Base-by-base conservation (phyloP, 1,140 invertebrate species). In the Drosophila yakuba region DNA sequence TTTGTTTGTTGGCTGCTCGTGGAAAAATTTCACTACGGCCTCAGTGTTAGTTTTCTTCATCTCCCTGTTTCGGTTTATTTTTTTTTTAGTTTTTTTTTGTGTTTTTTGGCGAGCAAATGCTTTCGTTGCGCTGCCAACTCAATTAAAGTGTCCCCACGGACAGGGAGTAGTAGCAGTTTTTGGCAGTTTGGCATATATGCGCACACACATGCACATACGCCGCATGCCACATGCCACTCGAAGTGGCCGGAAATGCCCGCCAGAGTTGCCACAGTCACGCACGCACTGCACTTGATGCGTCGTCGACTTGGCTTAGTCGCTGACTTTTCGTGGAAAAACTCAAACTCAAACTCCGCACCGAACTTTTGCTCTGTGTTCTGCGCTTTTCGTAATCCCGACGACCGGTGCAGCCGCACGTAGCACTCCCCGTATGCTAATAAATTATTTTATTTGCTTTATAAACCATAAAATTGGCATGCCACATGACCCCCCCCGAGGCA, bases 361-460 rank as follows among this genome's bases (percentile, higher is more conserved):
- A 14, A 4, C 2, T 39, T 39, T 4, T 39, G 38, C 4, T 39
- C n/a, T 10, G 41, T 15, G 32, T 14, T 39, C 4, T 14, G n/a
- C n/a, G 32, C 32, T 32, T 2, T 3, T 32, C 35, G 23, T 72
- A 78, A 78, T 71, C 74, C 74, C 17, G 28, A n/a, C n/a, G 41
- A n/a, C 8, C 59, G 20, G 43, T 71, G 74, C 66, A 17, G 32
- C 74, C 60, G 54, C 39, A 36, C 50, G 36, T 20, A 36, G n/a
- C 32, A 43, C 48, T 43, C 32, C 51, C 35, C 55, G 25, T 72
- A 63, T 78, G 75, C 74, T 78, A 78, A 78, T 78, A 78, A 78
- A 78, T 78, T 59, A 72, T 78, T 78, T 78, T 59, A 78, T 78
- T 78, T 78, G 52, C 59, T 32, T 77, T 63, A 78, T 77, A 72